phyloP scores from a whole-genome alignment of 2,113 vertebrate species.

The Oplegnathus fasciatus region DNA sequence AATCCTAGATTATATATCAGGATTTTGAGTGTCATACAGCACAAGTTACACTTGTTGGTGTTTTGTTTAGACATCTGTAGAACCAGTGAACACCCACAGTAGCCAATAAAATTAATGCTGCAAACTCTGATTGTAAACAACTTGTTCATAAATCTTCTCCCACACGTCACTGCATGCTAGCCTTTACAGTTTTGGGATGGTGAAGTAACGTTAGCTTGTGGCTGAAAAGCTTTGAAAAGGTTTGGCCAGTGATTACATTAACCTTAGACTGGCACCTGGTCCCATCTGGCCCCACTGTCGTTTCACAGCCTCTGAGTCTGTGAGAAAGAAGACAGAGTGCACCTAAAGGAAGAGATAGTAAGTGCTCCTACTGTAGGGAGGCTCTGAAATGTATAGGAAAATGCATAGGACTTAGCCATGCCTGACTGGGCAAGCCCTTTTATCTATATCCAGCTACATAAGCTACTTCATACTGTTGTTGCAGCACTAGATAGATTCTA shows the following conservation, averaged over 20 bases:
- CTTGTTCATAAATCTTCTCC: constrained; percentile 11
- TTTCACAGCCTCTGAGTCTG: constrained; percentile 38
- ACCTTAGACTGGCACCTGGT: constrained; percentile 55
- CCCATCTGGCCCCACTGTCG: constrained; percentile 50
- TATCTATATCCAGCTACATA: neutral
- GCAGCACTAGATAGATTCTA: neutral
- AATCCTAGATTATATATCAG: neutral
- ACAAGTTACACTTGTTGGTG: constrained; percentile 5
- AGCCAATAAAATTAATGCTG: neutral
- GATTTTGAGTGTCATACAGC: neutral
- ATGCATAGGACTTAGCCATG: constrained; percentile 2
- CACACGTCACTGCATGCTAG: neutral
- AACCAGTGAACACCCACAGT: neutral
- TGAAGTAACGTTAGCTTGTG: constrained; percentile 30
- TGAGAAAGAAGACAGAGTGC: constrained; percentile 12
- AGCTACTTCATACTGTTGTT: neutral
- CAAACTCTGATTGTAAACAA: neutral
- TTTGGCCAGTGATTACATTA: constrained; percentile 61
- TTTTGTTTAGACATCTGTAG: neutral
- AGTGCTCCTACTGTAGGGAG: constrained; percentile 8
- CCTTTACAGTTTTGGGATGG: constrained; percentile 14
- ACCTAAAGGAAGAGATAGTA: constrained; percentile 16
- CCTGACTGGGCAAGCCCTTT: neutral
- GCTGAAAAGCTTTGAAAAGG: constrained; percentile 14
- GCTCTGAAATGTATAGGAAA: constrained; percentile 20